Evolutionary conservation across 1,140 invertebrate genomes (phyloP).

Genomic region (Neuroterus valhalla): DNA sequence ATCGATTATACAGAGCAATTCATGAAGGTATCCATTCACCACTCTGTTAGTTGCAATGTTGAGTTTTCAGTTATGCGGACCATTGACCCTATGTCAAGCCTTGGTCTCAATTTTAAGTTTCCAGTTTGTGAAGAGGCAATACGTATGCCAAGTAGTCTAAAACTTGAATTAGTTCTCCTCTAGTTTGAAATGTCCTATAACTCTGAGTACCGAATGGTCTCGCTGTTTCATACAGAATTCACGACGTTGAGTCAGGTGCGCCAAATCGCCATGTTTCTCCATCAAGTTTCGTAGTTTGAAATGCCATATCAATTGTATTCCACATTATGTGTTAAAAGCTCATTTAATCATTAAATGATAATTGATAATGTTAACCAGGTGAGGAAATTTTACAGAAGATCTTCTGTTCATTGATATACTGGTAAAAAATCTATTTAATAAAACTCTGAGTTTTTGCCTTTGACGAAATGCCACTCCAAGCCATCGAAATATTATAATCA

Average conservation of each 20-base stretch:
- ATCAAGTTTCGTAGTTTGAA: neutral
- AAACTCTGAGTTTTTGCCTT: no score
- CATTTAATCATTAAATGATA: neutral
- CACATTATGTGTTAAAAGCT: conserved; percentile 3
- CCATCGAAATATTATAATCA: no score
- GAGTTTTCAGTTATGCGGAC: no score
- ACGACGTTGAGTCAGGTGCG: conserved; percentile 10
- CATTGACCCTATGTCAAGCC: no score
- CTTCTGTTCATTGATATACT: no score
- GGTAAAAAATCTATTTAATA: no score
- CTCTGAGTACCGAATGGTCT: neutral
- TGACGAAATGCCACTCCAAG: no score
- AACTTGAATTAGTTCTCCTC: conserved; percentile 65
- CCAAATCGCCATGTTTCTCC: neutral
- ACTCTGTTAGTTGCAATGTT: no score
- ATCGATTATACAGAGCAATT: no score
- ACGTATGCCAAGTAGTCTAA: conserved; percentile 44
- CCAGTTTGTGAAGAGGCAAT: conserved; percentile 42
- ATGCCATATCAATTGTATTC: conserved; percentile 7
- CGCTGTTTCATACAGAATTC: conserved; percentile 17
- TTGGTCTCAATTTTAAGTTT: conserved; percentile 33
- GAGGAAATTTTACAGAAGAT: no score
- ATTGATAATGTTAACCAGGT: no score
- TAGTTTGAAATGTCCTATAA: conserved; percentile 48
- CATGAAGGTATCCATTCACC: no score